These are phyloP conservation scores for Hypena proboscidalis DNA, from an alignment of 2,888 invertebrate genomes.

Conservation along the genomic window DNA sequence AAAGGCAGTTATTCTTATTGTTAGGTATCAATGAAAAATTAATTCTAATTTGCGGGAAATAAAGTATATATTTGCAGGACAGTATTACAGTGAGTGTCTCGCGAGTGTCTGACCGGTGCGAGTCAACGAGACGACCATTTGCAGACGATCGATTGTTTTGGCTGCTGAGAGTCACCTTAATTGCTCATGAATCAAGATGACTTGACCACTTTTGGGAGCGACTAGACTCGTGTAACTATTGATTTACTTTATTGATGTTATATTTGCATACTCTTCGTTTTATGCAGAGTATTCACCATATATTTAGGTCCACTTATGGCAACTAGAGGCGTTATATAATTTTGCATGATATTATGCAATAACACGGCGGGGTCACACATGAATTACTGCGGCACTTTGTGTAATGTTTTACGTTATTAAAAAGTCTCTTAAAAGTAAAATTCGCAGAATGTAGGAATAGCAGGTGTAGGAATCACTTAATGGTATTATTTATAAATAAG, in stretches of 20 bases:
- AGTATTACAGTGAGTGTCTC: constrained; percentile 29
- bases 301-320: no score
- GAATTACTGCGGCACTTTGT: no score
- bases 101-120: constrained; percentile 51
- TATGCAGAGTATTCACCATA: no score
- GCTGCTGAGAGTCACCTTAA: constrained; percentile 81
- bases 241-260: background rate
- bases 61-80: constrained; percentile 25
- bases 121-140: constrained; percentile 72
- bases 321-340: no score
- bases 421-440: no score
- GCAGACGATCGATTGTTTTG: constrained; percentile 82
- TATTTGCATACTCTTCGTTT: no score
- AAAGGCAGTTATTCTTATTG: constrained; percentile 26
- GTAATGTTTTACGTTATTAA: no score
- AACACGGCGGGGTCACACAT: no score
- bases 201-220: constrained; percentile 61
- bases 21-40: constrained; percentile 19
- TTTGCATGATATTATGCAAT: no score
- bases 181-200: constrained; percentile 81
- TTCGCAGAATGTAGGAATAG: no score
- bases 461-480: no score
- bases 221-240: constrained; percentile 16
- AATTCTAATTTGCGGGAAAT: constrained; percentile 24
- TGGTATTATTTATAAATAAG: no score